Base-by-base conservation (phyloP, 2,888 invertebrate species). In the Dexiosoma caninum region DNA sequence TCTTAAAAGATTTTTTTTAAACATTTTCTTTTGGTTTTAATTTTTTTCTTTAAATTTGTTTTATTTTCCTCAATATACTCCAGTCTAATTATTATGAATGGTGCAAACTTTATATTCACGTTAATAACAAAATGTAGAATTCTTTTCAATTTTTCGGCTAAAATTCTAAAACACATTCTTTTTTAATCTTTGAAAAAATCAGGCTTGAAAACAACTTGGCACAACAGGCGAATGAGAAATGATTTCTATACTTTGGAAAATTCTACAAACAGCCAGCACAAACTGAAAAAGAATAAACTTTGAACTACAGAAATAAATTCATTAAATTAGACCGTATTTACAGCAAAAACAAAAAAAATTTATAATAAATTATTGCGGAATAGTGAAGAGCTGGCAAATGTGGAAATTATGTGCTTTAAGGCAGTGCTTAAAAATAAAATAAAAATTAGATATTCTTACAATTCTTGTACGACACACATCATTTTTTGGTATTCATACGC, bases 391-490 rank as follows among this genome's bases (percentile, higher is more conserved):
- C n/a, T n/a, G n/a, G n/a, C n/a, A n/a, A n/a, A n/a, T n/a, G n/a
- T n/a, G n/a, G n/a, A n/a, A n/a, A n/a, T n/a, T n/a, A n/a, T n/a
- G n/a, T n/a, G n/a, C n/a, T 27, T 27, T 6, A 5, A 27, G 27
- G 27, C 27, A 27, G 27, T 27, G 27, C 6, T 27, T 3, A 27
- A 27, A 27, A 6, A 3, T 27, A 27, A 27, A n/a, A n/a, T n/a
- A n/a, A n/a, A n/a, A n/a, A n/a, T n/a, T n/a, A n/a, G n/a, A 8
- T 62, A 21, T 46, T 27, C 97, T 95, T 92, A 99, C 99, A 99
- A 92, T 93, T 99, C 99, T 83, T 99, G 93, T 84, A 99, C 95
- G 86, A 99, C 96, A 91, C 98, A 97, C 94, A 99, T 98, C 88
- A 96, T 95, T 91, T 96, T 96, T 85, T 95, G 94, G 91, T 95